Base-by-base conservation (phyloP, 2,797 vertebrate species). In the Poeciliopsis turneri region DNA sequence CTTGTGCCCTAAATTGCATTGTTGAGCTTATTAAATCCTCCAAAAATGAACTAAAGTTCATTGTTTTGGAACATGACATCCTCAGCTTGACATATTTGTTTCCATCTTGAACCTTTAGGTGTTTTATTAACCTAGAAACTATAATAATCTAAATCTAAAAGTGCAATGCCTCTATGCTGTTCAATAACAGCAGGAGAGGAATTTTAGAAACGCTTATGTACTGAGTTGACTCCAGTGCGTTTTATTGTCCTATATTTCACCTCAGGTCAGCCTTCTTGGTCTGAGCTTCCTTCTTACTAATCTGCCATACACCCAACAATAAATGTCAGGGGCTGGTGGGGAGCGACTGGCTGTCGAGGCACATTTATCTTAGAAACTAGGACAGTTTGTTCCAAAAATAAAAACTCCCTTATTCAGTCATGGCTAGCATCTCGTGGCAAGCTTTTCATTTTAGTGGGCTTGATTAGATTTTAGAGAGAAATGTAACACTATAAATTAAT, bases 291-390 rank as follows among this genome's bases (percentile, higher is more conserved):
- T 83, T 84, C 79, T 82, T 82, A 80, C 82, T 72, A 69, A 76
- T 77, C 83, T 64, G 72, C 80, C 69, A 74, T 53, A 70, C 82
- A 83, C 82, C 85, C 85, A 81, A 75, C 78, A 51, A 88, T 92
- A 93, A 94, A 95, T 93, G 93, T 94, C 94, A 94, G 78, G 49
- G 82, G 83, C 89, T 86, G 89, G 84, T 90, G 89, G 90, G 89
- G 87, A 90, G 87, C 82, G 55, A 61, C 66, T 72, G 86, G 84
- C 88, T 93, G 92, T 94, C 91, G 1, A 86, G 90, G 90, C 87
- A 86, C 85, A 94, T 94, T 91, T 84, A 81, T 90, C 87, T 86
- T 46, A 2, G 69, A 84, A 90, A 83, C 71, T 89, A 84, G 80
- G 79, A 86, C 82, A 84, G 84, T 88, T 87, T 90, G 87, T 74